Evolutionary conservation across 2,888 invertebrate genomes (phyloP).

Genomic region (Lottia gigantea): DNA sequence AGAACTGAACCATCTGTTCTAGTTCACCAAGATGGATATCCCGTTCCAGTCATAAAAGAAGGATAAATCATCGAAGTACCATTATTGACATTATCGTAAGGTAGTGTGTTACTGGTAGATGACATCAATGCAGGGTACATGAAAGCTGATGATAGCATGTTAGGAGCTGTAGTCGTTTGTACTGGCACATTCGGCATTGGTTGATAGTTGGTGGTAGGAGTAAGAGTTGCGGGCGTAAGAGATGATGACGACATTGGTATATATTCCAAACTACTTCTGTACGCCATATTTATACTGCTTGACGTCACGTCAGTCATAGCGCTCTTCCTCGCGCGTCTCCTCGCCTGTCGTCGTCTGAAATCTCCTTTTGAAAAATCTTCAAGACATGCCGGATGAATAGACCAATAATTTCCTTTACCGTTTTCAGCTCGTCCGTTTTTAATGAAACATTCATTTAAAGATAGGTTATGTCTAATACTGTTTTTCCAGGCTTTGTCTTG

Average conservation of each 20-base stretch:
- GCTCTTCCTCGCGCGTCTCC: slow-evolving; percentile 78
- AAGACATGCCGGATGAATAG: slow-evolving; percentile 95
- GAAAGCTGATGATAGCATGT: too few species aligned
- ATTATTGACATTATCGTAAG: too few species aligned
- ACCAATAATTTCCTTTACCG: slow-evolving; percentile 98
- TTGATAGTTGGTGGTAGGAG: too few species aligned
- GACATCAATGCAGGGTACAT: too few species aligned
- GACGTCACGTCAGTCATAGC: slow-evolving; percentile 22
- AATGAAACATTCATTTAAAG: slow-evolving; percentile 65
- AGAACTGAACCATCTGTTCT: too few species aligned
- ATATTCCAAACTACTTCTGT: slow-evolving; percentile 39
- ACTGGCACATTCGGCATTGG: too few species aligned
- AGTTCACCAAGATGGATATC: too few species aligned
- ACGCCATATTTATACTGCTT: slow-evolving; percentile 11
- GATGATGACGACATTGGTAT: slow-evolving; percentile 50
- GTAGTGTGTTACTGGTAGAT: too few species aligned
- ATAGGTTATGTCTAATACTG: slow-evolving; percentile 64
- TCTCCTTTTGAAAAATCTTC: slow-evolving; percentile 97
- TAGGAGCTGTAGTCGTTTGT: too few species aligned
- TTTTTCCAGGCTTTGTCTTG: slow-evolving; percentile 64
- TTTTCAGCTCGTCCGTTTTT: slow-evolving; percentile 72
- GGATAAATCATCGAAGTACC: too few species aligned
- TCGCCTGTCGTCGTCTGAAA: slow-evolving; percentile 93
- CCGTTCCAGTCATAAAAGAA: too few species aligned
- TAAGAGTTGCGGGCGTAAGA: slow-evolving; percentile 12